A percentile compares a stretch with the other conserved stretches of the same genome.
These are phyloP conservation scores for Epinotia ramella DNA, from an alignment of 2,888 invertebrate genomes.

Conservation along the genomic window DNA sequence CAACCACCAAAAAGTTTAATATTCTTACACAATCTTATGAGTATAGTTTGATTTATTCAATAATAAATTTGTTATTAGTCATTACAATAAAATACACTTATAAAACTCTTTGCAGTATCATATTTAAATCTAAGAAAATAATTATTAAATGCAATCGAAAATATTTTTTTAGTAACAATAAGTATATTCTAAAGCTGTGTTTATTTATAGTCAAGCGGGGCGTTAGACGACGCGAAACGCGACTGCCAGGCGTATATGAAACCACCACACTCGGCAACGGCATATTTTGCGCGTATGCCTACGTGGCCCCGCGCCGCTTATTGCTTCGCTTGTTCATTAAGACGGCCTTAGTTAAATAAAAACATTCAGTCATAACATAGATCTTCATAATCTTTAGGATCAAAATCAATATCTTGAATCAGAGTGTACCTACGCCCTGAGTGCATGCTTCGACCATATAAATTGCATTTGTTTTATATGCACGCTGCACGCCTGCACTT, in stretches of 20 bases:
- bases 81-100: not conserved
- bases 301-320: not conserved
- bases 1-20: too few species aligned
- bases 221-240: not conserved
- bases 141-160: slow-evolving; percentile 2
- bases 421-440: too few species aligned
- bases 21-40: too few species aligned
- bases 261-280: not conserved
- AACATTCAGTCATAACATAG: not conserved
- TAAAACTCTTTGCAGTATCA: not conserved
- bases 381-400: not conserved
- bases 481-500: too few species aligned
- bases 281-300: not conserved
- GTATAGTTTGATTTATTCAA: not conserved
- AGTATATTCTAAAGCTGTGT: not conserved
- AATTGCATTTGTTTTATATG: too few species aligned
- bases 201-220: not conserved
- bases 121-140: not conserved
- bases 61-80: not conserved
- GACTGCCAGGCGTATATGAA: not conserved
- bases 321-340: not conserved
- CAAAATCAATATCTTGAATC: not conserved
- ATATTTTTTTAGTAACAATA: not conserved
- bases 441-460: too few species aligned
- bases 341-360: not conserved